Conservation (phyloP, 2,888 invertebrate species). For the Andricus quercusramuli region DNA sequence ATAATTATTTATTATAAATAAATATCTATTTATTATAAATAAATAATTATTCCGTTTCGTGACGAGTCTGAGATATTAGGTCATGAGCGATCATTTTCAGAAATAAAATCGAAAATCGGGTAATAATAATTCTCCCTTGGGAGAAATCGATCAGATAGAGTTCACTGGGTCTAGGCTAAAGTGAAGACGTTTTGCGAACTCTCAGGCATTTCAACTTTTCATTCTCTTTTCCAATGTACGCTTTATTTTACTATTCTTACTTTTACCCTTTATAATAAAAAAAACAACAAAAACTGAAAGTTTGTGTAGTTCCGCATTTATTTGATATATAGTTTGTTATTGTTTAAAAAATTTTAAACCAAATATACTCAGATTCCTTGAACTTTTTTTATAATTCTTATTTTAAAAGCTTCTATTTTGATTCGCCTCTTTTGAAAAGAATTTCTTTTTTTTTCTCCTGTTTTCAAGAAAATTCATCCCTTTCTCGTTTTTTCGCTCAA, state of each 20-base stretch:
- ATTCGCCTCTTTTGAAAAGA: no score
- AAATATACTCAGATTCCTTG: no score
- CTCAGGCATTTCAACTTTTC: background rate
- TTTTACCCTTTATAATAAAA: background rate
- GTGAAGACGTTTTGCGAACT: constrained; percentile 21
- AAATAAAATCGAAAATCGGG: constrained; percentile 48
- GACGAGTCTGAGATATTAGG: constrained; percentile 1
- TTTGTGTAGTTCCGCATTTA: background rate
- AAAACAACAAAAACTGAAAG: background rate
- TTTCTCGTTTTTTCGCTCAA: no score
- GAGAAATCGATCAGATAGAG: constrained; percentile 55
- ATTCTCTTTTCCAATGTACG: background rate
- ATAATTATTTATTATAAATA: background rate
- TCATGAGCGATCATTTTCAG: constrained; percentile 2
- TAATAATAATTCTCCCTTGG: constrained; percentile 48
- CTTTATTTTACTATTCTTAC: background rate
- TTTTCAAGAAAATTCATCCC: no score
- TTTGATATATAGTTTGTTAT: background rate
- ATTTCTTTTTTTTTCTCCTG: no score
- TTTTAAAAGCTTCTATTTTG: no score
- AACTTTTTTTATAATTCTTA: no score
- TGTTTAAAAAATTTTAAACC: no score
- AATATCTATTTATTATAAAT: background rate
- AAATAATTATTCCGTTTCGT: background rate
- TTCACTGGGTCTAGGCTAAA: constrained; percentile 54